Evolutionary conservation across 2,113 vertebrate species (phyloP).

Genomic region (Halcyon senegalensis): DNA sequence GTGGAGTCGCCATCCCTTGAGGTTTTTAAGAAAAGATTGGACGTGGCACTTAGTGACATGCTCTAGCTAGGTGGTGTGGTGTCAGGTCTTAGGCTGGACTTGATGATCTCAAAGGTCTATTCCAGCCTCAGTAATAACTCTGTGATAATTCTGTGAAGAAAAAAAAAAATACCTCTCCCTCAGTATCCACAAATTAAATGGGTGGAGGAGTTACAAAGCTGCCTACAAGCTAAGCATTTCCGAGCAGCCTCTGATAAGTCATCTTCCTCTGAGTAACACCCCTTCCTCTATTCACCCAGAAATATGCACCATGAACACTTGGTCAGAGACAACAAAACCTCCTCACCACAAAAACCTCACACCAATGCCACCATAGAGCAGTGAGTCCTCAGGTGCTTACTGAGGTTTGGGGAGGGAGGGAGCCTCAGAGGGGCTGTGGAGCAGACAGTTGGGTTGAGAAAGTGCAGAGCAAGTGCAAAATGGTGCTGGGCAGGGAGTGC

Average conservation of each 20-base stretch:
- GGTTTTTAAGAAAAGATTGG: no score
- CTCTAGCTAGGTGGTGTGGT: no score
- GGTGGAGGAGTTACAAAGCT: neutral
- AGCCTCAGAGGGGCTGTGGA: neutral
- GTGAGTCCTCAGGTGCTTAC: neutral
- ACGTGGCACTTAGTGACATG: no score
- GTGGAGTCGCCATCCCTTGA: no score
- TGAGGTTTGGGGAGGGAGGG: neutral
- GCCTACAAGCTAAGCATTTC: neutral
- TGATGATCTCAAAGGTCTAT: no score
- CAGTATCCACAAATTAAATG: neutral
- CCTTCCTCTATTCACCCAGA: neutral
- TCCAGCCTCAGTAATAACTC: no score
- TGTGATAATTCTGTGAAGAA: neutral
- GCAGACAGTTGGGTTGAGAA: neutral
- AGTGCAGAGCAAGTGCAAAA: neutral
- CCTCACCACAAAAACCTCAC: neutral
- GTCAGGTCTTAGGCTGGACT: no score
- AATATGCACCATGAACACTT: accelerated
- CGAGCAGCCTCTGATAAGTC: neutral
- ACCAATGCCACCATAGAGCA: neutral
- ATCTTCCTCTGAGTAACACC: accelerated
- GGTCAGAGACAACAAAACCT: neutral
- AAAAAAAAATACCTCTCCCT: neutral
- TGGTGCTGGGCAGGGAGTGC: neutral